These are phyloP conservation scores for Cuculus canorus DNA, from an alignment of 2,797 vertebrate species.

Conservation along the genomic window DNA sequence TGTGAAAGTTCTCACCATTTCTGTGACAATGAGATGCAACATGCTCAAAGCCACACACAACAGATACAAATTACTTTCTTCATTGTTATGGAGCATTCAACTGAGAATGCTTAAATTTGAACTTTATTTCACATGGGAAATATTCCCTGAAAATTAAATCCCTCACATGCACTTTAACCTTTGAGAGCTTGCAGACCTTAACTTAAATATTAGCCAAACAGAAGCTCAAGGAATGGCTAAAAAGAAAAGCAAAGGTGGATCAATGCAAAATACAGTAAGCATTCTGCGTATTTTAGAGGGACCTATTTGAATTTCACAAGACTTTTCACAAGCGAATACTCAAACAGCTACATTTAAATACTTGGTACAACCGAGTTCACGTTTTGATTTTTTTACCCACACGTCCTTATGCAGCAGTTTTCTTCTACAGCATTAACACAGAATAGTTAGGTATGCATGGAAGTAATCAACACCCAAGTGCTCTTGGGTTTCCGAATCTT, in stretches of 20 bases:
- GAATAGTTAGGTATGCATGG: neutral
- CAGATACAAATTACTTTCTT: neutral
- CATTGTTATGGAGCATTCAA: neutral
- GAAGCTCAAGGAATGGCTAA: neutral
- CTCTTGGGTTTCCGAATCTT: neutral
- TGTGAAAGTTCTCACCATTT: neutral
- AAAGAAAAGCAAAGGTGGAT: neutral
- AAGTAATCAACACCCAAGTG: neutral
- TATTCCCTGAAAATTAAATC: neutral
- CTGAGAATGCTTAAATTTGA: neutral
- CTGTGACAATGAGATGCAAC: neutral
- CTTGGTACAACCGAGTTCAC: neutral
- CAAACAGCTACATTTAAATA: neutral
- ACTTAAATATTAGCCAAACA: neutral
- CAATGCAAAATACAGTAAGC: neutral
- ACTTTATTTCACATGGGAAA: neutral
- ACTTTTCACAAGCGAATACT: neutral
- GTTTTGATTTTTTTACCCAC: neutral
- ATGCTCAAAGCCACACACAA: neutral
- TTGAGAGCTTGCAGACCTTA: neutral
- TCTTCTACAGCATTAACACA: accelerated
- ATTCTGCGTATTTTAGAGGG: neutral
- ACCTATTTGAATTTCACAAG: neutral
- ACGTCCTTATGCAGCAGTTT: accelerated
- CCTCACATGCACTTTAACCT: neutral